These are phyloP conservation scores for Pteronotus mesoamericanus DNA, from an alignment of 2,797 vertebrate genomes.

Conservation along the genomic window DNA sequence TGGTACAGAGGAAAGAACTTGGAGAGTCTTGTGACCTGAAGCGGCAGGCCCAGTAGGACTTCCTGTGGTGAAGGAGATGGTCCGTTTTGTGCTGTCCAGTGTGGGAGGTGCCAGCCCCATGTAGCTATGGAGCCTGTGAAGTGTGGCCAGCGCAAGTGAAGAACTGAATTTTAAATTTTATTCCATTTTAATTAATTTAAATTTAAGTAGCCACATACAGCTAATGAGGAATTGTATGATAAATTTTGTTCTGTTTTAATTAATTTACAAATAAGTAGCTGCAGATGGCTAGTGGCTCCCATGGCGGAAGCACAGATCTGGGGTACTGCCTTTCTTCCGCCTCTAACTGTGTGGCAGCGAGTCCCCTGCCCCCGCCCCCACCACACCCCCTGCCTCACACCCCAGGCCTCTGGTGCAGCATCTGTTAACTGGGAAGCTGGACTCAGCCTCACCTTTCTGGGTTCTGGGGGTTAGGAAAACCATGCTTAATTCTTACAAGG, in stretches of 20 bases:
- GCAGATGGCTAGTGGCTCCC: background rate
- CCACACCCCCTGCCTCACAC: fast-evolving
- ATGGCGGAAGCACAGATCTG: background rate
- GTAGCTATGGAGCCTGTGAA: background rate
- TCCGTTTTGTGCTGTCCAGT: background rate
- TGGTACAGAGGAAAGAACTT: background rate
- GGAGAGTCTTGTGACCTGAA: background rate
- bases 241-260: background rate
- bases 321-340: background rate
- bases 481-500: background rate
- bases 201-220: background rate
- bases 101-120: fast-evolving
- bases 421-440: background rate
- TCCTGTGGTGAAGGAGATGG: background rate
- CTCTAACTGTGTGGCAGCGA: background rate
- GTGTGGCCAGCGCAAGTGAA: background rate
- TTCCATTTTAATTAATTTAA: background rate
- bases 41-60: fast-evolving
- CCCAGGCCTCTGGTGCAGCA: background rate
- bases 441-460: background rate
- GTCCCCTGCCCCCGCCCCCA: too few species aligned
- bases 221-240: background rate
- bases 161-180: background rate
- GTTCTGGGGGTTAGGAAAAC: background rate
- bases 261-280: background rate